Evolutionary conservation across 2,888 invertebrate species (phyloP), one percentile per base, ranked within the genome.

Genomic region (Dicranocentrus wangi): DNA sequence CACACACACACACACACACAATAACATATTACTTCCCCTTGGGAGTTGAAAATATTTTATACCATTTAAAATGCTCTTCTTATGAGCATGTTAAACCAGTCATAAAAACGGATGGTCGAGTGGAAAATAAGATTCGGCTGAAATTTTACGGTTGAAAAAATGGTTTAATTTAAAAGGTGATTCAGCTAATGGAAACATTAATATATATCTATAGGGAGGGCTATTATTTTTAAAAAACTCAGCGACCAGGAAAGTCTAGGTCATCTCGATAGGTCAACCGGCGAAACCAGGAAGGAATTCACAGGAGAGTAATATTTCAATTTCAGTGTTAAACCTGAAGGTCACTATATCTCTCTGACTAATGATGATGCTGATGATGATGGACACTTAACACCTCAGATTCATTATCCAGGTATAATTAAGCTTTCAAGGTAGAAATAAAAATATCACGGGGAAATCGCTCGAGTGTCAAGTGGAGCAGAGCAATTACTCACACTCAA

Each of bases 261-360:
- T 68, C 76, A 55, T 68, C 60, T 76, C 51, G 76, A 47, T 76
- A 76, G 76, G 76, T 60, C 76, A 76, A 76, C 76, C 68, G 51
- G 55, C 60, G 60, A 68, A 68, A 76, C 25, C 68, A 66, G 76
- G 76, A 76, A 76, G 68, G 58, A 17, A 10, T n/a, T 17, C 5
- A 13, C 7, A 39, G 17, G 15, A n/a, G n/a, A n/a, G 47, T 13
- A 17, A 47, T 13, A 47, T 17, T 47, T 47, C 10, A 32, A 3
- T 10, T 32, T 32, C n/a, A n/a, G n/a, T n/a, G n/a, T n/a, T n/a
- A n/a, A n/a, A n/a, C n/a, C n/a, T n/a, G n/a, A n/a, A n/a, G n/a
- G n/a, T n/a, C n/a, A n/a, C n/a, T n/a, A n/a, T n/a, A n/a, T n/a
- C n/a, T n/a, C n/a, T n/a, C n/a, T n/a, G n/a, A 13, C 13, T 39